Conservation (phyloP, 2,797 vertebrate species). For the Diplodus puntazzo region DNA sequence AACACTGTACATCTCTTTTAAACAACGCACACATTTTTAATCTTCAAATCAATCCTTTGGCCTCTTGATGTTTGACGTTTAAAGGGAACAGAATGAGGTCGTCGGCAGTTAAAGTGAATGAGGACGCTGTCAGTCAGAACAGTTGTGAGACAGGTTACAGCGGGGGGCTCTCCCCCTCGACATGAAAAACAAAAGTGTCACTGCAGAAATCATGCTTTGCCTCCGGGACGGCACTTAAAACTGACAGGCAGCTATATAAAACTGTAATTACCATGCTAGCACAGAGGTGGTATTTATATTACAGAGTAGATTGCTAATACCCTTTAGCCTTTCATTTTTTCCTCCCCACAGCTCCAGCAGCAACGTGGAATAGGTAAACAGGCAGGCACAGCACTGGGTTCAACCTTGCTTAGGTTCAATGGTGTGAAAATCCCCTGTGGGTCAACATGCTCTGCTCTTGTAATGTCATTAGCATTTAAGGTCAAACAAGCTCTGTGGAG, state of each 20-base stretch:
- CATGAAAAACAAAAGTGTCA: conserved; percentile 39
- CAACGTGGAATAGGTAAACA: conserved; percentile 46
- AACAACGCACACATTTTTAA: not conserved
- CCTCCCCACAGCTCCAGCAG: conserved; percentile 20
- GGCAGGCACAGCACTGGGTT: conserved; percentile 51
- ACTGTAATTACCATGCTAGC: conserved; percentile 63
- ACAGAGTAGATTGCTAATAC: conserved; percentile 66
- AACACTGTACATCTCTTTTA: not conserved
- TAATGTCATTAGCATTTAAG: conserved; percentile 81
- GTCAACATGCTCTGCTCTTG: conserved; percentile 73
- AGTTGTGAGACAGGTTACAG: conserved; percentile 51
- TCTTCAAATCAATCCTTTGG: not conserved
- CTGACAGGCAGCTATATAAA: conserved; percentile 63
- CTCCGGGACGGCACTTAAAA: conserved; percentile 57
- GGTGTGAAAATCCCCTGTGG: conserved; percentile 81
- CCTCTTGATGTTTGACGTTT: conserved; percentile 7
- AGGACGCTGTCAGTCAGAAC: conserved; percentile 41
- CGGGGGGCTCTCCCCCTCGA: conserved; percentile 27
- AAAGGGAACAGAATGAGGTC: not conserved
- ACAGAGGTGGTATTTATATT: conserved; percentile 67
- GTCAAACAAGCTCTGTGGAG: conserved; percentile 69
- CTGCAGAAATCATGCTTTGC: conserved; percentile 39
- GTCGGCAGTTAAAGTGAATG: conserved; percentile 22
- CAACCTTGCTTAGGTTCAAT: conserved; percentile 68
- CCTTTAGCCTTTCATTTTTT: conserved; percentile 48